phyloP scores from a whole-genome alignment of 2,797 vertebrate genomes.

The Ceryle rudis region DNA sequence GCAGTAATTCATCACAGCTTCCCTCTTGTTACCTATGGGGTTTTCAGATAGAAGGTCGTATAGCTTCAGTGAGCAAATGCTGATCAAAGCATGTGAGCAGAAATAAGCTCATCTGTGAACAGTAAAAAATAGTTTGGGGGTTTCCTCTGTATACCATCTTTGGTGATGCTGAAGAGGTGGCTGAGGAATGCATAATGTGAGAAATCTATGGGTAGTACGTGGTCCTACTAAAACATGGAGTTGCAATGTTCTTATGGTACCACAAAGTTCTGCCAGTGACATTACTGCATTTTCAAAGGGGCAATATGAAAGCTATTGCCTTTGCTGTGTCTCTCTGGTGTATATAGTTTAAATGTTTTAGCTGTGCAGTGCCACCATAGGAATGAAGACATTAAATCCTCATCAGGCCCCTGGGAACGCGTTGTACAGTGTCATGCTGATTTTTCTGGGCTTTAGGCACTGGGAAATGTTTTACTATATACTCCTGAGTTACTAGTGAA shows the following conservation, averaged over 20 bases:
- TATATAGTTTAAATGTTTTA: neutral
- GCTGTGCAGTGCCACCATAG: neutral
- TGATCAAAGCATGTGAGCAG: neutral
- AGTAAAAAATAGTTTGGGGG: neutral
- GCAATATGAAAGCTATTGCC: neutral
- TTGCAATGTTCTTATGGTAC: fast-evolving
- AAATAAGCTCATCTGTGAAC: neutral
- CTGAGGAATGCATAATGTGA: neutral
- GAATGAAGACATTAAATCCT: neutral
- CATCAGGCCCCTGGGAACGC: neutral
- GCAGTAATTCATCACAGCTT: slow-evolving; percentile 57
- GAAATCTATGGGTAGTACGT: neutral
- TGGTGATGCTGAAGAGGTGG: neutral
- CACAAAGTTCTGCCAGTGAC: neutral
- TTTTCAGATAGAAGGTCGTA: slow-evolving; percentile 23
- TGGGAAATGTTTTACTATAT: neutral
- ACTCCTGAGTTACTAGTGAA: neutral
- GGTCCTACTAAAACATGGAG: neutral
- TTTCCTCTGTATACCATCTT: neutral
- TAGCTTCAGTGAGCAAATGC: neutral
- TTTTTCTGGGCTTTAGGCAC: neutral
- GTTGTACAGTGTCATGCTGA: neutral
- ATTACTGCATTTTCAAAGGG: neutral
- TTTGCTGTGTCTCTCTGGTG: neutral
- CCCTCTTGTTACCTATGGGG: neutral